Evolutionary conservation across 2,888 invertebrate genomes (phyloP), one percentile per base, ranked within the genome.

Genomic region (Gonocerus acuteangulatus): DNA sequence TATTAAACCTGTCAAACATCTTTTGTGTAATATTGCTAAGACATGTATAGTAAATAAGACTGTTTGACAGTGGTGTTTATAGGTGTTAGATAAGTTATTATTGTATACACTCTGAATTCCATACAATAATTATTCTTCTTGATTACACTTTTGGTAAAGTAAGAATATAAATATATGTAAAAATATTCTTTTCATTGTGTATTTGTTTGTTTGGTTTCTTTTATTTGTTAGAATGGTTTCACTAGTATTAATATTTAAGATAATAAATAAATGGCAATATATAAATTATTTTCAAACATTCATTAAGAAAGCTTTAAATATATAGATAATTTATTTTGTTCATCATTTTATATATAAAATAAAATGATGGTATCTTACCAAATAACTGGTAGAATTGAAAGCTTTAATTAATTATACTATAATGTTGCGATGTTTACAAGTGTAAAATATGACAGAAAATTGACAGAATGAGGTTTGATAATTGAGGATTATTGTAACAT

Each of bases 351-450:
- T 52, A 52, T 39, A 36, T 39, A 52, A 52, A 36, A 36, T 52
- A 36, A 52, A 36, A 39, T 36, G 52, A 22, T 52, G 52, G n/a
- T 52, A 51, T 21, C 19, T 36, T 52, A 36, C 52, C 52, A 52
- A 39, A 39, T 23, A 19, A 42, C 39, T 52, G 52, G 52, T 52
- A 52, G 52, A 52, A 36, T 52, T 52, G 42, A 52, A 52, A 52
- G 52, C 52, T 52, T 52, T 52, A 52, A 52, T 52, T 52, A 52
- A 52, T 52, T 52, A 52, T 52, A 52, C 47, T 52, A 39, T 52
- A 52, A 52, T 39, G 52, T 34, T 52, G 42, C 42, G 52, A 34
- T 39, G 42, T 42, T 22, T 36, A 52, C 52, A 36, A 15, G 42
- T 52, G 39, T 52, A 36, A 52, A 9, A 36, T 36, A 52, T 39